phyloP scores from a whole-genome alignment of 2,797 vertebrate genomes.

The Sebastes diaconus region DNA sequence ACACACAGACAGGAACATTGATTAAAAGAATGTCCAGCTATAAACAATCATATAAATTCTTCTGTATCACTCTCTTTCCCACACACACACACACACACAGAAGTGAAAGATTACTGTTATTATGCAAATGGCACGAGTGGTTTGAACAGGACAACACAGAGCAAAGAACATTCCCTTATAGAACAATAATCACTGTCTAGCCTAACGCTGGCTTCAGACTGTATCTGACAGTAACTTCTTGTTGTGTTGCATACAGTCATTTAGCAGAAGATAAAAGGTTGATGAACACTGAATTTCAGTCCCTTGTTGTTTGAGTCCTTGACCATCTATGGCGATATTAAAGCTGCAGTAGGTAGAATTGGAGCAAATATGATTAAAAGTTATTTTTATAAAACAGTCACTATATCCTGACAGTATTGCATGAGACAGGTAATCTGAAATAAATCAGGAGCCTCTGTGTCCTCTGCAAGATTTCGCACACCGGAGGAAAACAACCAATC shows the following conservation, averaged over 20 bases:
- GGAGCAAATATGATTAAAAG: too few relatives aligned
- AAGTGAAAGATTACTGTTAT: constrained; percentile 42
- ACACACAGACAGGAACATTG: background rate
- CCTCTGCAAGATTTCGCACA: too few relatives aligned
- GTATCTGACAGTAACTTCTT: background rate
- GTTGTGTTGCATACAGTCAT: background rate
- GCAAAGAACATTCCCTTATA: background rate
- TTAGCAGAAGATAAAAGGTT: background rate
- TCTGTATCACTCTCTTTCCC: background rate
- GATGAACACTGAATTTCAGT: background rate
- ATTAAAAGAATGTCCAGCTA: constrained; percentile 9
- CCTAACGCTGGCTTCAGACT: background rate
- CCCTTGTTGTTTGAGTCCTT: background rate
- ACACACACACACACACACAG: background rate
- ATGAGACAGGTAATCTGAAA: too few relatives aligned
- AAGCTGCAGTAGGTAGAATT: too few relatives aligned
- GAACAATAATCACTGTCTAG: background rate
- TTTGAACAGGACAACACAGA: constrained; percentile 26
- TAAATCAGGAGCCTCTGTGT: too few relatives aligned
- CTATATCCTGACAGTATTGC: too few relatives aligned
- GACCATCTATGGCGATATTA: background rate
- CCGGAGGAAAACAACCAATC: too few relatives aligned
- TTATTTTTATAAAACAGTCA: too few relatives aligned
- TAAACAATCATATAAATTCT: constrained; percentile 2
- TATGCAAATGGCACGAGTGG: constrained; percentile 34